Conservation (phyloP, 2,888 invertebrate species). For the Actias luna region DNA sequence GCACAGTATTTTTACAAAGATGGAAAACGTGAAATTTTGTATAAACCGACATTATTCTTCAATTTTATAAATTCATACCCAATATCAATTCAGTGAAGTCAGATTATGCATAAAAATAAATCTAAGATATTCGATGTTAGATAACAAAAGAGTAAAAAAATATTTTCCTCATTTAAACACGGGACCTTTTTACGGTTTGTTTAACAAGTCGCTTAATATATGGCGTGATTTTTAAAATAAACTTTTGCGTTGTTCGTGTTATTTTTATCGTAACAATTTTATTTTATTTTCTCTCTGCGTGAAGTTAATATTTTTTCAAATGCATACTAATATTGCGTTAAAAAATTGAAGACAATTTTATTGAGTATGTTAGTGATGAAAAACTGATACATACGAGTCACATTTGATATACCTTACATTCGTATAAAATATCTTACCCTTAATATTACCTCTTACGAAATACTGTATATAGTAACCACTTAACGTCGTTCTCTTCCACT, state of each 20-base stretch:
- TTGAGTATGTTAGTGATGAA: background rate
- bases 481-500: conserved; percentile 49
- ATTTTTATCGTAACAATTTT: background rate
- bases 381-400: too few species aligned
- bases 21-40: background rate
- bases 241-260: background rate
- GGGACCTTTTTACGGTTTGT: conserved; percentile 2
- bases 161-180: conserved; percentile 11
- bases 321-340: background rate
- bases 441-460: conserved; percentile 55
- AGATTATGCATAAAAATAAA: background rate
- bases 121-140: background rate
- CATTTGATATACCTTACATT: background rate
- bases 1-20: background rate
- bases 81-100: background rate
- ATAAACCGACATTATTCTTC: too few species aligned
- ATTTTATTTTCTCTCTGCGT: background rate
- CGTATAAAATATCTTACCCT: conserved; percentile 42
- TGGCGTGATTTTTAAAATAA: conserved; percentile 4
- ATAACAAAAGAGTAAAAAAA: conserved; percentile 16
- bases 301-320: background rate
- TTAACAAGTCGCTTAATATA: conserved; percentile 6
- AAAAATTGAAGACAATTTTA: background rate
- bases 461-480: conserved; percentile 58
- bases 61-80: background rate